A percentile compares a stretch with the other conserved stretches of the same genome.
phyloP scores from a whole-genome alignment of 2,888 invertebrate species.

The Dastarcus helophoroides region DNA sequence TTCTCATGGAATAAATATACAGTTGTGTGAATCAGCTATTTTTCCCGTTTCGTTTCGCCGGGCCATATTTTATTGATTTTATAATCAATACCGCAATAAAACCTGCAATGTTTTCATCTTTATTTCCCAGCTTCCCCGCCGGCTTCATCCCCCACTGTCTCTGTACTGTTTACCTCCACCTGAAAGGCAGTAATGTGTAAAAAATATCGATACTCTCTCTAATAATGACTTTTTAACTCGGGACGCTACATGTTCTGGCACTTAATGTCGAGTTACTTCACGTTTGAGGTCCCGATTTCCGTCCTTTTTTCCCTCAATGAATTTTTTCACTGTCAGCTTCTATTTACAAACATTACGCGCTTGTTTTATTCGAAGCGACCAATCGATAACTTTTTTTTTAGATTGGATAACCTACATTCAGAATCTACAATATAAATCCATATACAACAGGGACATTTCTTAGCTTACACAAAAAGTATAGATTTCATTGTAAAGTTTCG shows the following conservation, averaged over 20 bases:
- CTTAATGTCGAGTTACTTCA: too few relatives aligned
- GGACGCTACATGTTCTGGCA: too few relatives aligned
- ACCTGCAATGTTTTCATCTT: slow-evolving; percentile 43
- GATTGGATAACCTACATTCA: too few relatives aligned
- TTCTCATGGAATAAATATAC: slow-evolving; percentile 35
- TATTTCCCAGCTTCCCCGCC: slow-evolving; percentile 31
- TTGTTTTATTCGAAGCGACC: too few relatives aligned
- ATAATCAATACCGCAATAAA: slow-evolving; percentile 44
- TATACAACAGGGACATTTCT: too few relatives aligned
- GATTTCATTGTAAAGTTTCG: too few relatives aligned
- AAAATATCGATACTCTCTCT: slow-evolving; percentile 1
- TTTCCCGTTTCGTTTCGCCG: slow-evolving; percentile 35
- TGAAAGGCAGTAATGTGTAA: slow-evolving; percentile 4
- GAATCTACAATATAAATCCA: too few relatives aligned
- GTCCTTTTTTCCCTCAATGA: too few relatives aligned
- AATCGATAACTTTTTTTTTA: too few relatives aligned
- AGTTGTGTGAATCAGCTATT: slow-evolving; percentile 36
- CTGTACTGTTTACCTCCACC: slow-evolving; percentile 14
- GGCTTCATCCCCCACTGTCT: slow-evolving; percentile 8
- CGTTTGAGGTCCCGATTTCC: slow-evolving; percentile 5
- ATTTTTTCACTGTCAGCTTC: too few relatives aligned
- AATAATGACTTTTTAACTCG: slow-evolving; percentile 1
- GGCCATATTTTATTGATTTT: slow-evolving; percentile 43
- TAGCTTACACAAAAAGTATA: too few relatives aligned
- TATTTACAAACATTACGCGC: too few relatives aligned